These are phyloP conservation scores for Philereme vetulata DNA, from an alignment of 2,888 invertebrate species.

Conservation along the genomic window DNA sequence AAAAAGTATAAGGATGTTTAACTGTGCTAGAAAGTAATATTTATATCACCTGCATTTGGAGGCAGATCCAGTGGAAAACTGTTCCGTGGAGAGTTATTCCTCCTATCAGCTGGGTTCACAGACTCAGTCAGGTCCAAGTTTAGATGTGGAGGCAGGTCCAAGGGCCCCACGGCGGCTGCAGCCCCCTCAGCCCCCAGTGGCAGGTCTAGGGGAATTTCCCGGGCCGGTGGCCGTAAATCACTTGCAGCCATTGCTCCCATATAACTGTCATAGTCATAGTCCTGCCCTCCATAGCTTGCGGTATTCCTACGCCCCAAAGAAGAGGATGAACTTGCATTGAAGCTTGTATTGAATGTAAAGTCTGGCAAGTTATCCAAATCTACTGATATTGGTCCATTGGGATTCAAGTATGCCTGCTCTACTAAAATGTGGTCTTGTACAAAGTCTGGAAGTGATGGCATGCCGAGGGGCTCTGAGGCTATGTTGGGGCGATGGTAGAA, in stretches of 20 bases:
- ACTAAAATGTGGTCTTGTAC: conserved; percentile 95
- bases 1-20: too few relatives aligned
- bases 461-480: conserved; percentile 75
- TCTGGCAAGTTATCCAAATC: conserved; percentile 88
- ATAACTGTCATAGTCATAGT: conserved; percentile 69
- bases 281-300: conserved; percentile 56
- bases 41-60: conserved; percentile 67
- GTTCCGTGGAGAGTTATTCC: conserved; percentile 71
- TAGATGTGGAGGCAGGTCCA: conserved; percentile 70
- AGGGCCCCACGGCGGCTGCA: conserved; percentile 62
- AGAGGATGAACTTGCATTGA: conserved; percentile 69
- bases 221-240: conserved; percentile 54
- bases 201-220: conserved; percentile 68
- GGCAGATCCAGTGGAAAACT: conserved; percentile 77
- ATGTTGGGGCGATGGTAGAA: conserved; percentile 74
- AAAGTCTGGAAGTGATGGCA: conserved; percentile 92
- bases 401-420: conserved; percentile 88
- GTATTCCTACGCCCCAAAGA: conserved; percentile 68
- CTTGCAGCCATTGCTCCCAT: conserved; percentile 63
- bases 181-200: conserved; percentile 67
- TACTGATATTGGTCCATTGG: conserved; percentile 78
- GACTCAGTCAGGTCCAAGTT: conserved; percentile 78
- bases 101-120: conserved; percentile 72
- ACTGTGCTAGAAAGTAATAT: too few relatives aligned
- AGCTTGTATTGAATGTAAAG: conserved; percentile 85